phyloP scores from a whole-genome alignment of 2,888 invertebrate species.

The Erebia aethiops region DNA sequence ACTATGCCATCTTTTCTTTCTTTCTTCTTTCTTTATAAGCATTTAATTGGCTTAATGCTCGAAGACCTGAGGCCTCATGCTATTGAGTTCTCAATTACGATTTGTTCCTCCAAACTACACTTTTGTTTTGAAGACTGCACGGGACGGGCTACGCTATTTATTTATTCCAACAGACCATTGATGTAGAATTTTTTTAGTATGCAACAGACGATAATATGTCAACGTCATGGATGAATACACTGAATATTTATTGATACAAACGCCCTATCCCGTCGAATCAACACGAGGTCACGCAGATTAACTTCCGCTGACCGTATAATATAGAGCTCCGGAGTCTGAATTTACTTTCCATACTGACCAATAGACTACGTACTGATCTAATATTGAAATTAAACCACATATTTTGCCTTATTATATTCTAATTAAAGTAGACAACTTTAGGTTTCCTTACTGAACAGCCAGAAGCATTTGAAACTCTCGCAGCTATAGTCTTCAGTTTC shows the following conservation, averaged over 20 bases:
- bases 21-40: no score
- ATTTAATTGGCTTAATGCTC: no score
- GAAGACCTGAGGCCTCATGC: background rate
- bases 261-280: constrained; percentile 39
- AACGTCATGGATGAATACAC: constrained; percentile 23
- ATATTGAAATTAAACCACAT: no score
- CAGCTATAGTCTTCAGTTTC: no score
- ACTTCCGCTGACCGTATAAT: constrained; percentile 40
- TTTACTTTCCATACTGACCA: constrained; percentile 1
- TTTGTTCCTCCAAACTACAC: background rate
- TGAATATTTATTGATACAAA: constrained; percentile 36
- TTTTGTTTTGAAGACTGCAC: no score
- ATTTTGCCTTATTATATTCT: no score
- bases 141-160: background rate
- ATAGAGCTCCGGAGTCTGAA: background rate
- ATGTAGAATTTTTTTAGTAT: no score
- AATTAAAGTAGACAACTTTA: no score
- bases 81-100: background rate
- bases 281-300: constrained; percentile 41
- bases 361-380: background rate
- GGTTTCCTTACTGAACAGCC: no score
- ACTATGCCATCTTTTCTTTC: no score
- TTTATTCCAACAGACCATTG: background rate
- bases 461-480: no score
- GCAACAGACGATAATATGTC: background rate